Evolutionary conservation across 2,888 invertebrate genomes (phyloP).

Genomic region (Drosophila cracens): DNA sequence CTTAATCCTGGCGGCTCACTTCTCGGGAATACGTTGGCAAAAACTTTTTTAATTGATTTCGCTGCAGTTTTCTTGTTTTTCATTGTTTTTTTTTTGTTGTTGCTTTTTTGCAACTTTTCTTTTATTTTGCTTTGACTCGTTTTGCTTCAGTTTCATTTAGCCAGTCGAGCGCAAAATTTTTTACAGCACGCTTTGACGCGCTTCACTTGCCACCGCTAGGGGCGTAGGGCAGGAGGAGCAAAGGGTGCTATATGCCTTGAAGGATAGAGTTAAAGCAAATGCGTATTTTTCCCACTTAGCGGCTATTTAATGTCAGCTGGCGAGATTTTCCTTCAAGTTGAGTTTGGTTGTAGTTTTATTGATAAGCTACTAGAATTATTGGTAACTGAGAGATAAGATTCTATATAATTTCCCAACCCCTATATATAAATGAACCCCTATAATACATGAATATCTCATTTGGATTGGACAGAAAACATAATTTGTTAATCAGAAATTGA

Average conservation of each 20-base stretch:
- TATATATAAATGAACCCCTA: no score
- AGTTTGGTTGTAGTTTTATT: background rate
- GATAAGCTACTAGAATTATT: background rate
- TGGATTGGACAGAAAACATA: background rate
- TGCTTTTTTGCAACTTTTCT: constrained; percentile 9
- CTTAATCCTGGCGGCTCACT: constrained; percentile 52
- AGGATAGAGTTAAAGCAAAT: constrained; percentile 6
- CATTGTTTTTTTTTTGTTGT: constrained; percentile 13
- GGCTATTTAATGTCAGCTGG: background rate
- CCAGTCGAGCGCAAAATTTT: constrained; percentile 43
- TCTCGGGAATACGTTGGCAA: constrained; percentile 31
- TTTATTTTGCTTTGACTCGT: constrained; percentile 18
- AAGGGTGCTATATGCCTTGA: constrained; percentile 1
- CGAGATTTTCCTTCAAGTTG: background rate
- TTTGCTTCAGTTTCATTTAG: constrained; percentile 26
- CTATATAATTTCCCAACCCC: no score
- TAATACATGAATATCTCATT: background rate
- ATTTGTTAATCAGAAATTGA: no score
- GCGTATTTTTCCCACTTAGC: background rate
- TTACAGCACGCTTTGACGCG: constrained; percentile 56
- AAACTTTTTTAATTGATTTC: constrained; percentile 77
- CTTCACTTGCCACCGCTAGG: background rate
- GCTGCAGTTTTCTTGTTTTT: constrained; percentile 34
- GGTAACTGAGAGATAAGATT: background rate
- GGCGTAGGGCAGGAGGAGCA: background rate